Conservation (phyloP, 2,888 invertebrate genomes). For the Pristionchus maxplancki region DNA sequence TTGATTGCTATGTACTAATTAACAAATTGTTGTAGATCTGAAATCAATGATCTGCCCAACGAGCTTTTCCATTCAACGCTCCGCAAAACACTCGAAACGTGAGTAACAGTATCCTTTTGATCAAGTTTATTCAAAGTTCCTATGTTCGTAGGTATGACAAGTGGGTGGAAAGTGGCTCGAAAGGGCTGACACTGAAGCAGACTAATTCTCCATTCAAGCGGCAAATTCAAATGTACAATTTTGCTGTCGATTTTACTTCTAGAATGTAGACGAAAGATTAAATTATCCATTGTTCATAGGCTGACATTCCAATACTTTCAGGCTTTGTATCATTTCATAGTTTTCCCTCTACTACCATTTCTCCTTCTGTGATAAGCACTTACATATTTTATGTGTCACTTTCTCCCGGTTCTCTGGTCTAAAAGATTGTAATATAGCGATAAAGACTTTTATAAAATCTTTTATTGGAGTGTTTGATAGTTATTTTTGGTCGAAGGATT, state of each 20-base stretch:
- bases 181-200: constrained; percentile 40
- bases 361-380: neutral
- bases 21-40: neutral
- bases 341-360: neutral
- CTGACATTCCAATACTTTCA: neutral
- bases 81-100: constrained; percentile 50
- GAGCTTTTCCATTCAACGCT: constrained; percentile 59
- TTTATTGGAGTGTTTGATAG: neutral
- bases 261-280: neutral
- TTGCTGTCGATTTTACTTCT: constrained; percentile 30
- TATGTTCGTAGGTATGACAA: constrained; percentile 52
- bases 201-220: neutral
- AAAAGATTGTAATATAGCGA: neutral
- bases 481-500: neutral
- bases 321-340: neutral
- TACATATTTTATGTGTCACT: neutral
- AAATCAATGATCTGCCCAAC: constrained; percentile 43
- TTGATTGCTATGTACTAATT: neutral
- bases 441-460: neutral
- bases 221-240: constrained; percentile 10
- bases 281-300: neutral
- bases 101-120: neutral
- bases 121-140: neutral
- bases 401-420: neutral
- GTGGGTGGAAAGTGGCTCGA: constrained; percentile 50